These are phyloP conservation scores for Pandemis heparana DNA, from an alignment of 2,888 invertebrate species.

Conservation along the genomic window DNA sequence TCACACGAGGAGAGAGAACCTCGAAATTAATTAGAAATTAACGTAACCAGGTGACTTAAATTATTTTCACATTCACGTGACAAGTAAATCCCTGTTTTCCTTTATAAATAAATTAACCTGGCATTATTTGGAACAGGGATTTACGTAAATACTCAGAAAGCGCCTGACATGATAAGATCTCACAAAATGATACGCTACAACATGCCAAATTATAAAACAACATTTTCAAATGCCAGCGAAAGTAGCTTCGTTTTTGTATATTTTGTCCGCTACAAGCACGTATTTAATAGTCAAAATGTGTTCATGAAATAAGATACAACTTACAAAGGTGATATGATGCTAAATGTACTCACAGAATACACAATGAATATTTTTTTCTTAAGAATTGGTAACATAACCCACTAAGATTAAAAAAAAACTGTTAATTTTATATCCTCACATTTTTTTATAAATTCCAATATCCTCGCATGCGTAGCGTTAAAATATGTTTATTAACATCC, in stretches of 20 bases:
- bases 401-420: no score
- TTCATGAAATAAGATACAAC: background rate
- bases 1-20: background rate
- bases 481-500: conserved; percentile 37
- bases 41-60: conserved; percentile 29
- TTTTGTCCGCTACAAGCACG: background rate
- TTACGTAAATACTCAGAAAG: background rate
- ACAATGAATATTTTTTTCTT: no score
- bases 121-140: background rate
- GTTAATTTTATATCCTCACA: background rate
- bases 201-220: background rate
- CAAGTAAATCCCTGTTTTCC: conserved; percentile 23
- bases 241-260: background rate
- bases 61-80: conserved; percentile 1
- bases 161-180: conserved; percentile 9
- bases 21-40: conserved; percentile 16
- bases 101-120: conserved; percentile 13
- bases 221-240: background rate
- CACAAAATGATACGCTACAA: background rate
- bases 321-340: no score
- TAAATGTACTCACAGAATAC: conserved; percentile 28
- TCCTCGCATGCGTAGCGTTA: conserved; percentile 23
- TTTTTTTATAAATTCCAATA: conserved; percentile 38
- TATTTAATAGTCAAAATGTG: background rate
- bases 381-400: no score